phyloP scores from a whole-genome alignment of 2,113 vertebrate genomes.

The Cyprinodon brontotheroides region DNA sequence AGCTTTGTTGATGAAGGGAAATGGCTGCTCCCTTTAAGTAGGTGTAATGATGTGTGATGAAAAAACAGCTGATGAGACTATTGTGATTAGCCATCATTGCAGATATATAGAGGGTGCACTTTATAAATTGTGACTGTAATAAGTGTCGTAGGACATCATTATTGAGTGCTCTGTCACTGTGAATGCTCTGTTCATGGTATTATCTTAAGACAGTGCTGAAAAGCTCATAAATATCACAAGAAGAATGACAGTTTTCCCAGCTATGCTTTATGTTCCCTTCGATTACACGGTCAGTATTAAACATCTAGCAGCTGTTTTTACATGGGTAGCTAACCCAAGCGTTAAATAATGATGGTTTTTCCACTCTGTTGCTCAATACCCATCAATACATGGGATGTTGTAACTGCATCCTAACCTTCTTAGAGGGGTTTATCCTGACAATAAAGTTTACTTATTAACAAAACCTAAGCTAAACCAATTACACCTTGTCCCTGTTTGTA shows the following conservation, averaged over 20 bases:
- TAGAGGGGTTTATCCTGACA: neutral
- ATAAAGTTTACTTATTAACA: neutral
- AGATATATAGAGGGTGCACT: neutral
- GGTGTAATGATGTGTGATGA: neutral
- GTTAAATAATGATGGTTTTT: neutral
- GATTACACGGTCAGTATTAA: neutral
- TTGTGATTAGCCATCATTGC: conserved; percentile 26
- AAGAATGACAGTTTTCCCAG: neutral
- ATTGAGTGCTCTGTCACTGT: neutral
- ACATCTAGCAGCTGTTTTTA: neutral
- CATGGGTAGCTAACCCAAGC: neutral
- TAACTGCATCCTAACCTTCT: neutral
- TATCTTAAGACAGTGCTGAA: neutral
- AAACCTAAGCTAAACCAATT: neutral
- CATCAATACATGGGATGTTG: neutral
- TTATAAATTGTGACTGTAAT: conserved; percentile 4
- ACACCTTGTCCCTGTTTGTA: too few species aligned
- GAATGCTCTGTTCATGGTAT: neutral
- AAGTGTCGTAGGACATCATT: neutral
- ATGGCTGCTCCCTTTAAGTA: conserved; percentile 14
- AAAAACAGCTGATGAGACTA: neutral
- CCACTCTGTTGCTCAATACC: neutral
- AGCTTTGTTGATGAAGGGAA: conserved; percentile 26
- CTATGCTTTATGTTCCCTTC: neutral
- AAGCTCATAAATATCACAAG: neutral